A percentile compares a stretch with the other conserved stretches of the same genome.
phyloP scores from a whole-genome alignment of 2,113 vertebrate species.

The Desmodus rotundus region DNA sequence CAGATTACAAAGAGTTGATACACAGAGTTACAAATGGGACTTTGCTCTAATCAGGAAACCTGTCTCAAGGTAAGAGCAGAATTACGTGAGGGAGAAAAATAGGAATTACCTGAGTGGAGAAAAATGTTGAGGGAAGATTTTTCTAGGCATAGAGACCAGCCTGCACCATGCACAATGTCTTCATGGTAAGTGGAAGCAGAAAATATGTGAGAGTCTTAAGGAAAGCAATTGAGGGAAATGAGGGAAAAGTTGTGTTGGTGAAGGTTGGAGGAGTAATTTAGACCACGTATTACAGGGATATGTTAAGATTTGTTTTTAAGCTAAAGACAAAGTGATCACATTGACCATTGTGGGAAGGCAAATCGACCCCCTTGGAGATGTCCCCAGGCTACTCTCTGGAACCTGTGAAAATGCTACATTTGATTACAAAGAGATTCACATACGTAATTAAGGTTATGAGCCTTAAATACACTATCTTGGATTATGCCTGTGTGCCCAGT shows the following conservation, averaged over 20 bases:
- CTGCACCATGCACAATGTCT: neutral
- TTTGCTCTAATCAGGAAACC: neutral
- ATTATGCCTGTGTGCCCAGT: neutral
- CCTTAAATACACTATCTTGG: neutral
- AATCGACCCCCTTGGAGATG: neutral
- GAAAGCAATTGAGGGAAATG: neutral
- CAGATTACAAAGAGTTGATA: neutral
- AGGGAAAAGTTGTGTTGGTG: neutral
- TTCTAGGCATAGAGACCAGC: neutral
- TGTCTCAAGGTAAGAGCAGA: neutral
- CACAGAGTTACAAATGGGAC: neutral
- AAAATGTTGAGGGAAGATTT: neutral
- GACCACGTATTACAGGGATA: neutral
- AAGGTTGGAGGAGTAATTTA: neutral
- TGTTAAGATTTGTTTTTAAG: neutral
- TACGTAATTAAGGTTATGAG: neutral
- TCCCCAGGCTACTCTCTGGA: neutral
- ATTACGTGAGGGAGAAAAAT: neutral
- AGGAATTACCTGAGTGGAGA: neutral
- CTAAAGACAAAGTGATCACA: neutral
- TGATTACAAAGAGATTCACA: neutral
- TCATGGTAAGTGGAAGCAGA: neutral
- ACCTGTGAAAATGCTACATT: neutral
- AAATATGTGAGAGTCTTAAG: neutral
- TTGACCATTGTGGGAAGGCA: neutral